Conservation (phyloP, 1,140 invertebrate genomes). For the Drosophila kanapiae region DNA sequence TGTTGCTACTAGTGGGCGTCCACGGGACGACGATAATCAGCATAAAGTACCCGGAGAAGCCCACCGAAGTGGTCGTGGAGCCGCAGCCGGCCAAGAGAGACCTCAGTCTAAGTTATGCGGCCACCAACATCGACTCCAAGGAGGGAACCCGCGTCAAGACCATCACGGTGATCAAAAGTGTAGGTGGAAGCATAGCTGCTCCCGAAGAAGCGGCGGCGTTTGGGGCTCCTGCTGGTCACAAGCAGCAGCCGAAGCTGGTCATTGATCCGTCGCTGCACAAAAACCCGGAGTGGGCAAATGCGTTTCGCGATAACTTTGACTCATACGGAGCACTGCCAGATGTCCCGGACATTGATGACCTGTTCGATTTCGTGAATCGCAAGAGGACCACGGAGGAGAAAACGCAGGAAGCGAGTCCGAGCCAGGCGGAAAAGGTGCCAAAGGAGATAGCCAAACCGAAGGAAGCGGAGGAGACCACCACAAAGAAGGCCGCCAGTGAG, state of each 20-base stretch:
- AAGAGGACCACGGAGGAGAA: constrained; percentile 49
- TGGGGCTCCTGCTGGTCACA: constrained; percentile 24
- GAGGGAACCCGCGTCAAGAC: constrained; percentile 84
- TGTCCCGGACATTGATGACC: constrained; percentile 81
- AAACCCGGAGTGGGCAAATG: constrained; percentile 76
- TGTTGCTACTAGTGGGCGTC: constrained; percentile 65
- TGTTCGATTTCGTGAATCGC: constrained; percentile 80
- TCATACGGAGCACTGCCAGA: constrained; percentile 74
- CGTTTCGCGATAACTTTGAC: constrained; percentile 82
- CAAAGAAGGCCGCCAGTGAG: constrained; percentile 23
- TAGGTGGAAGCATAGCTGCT: constrained; percentile 47
- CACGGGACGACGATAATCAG: constrained; percentile 75
- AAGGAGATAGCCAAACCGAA: constrained; percentile 30
- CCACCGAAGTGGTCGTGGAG: constrained; percentile 27
- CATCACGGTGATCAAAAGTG: constrained; percentile 82
- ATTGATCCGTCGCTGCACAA: constrained; percentile 77
- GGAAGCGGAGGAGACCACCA: constrained; percentile 28
- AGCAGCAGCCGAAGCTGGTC: constrained; percentile 54
- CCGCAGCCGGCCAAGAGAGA: constrained; percentile 70
- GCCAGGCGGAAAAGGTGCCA: constrained; percentile 16
- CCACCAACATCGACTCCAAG: constrained; percentile 83
- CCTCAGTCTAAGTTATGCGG: constrained; percentile 81
- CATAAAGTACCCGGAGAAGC: constrained; percentile 70
- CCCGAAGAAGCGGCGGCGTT: constrained; percentile 34
- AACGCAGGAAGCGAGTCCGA: constrained; percentile 19